Evolutionary conservation across 2,888 invertebrate species (phyloP).

Genomic region (Phlogophora meticulosa): DNA sequence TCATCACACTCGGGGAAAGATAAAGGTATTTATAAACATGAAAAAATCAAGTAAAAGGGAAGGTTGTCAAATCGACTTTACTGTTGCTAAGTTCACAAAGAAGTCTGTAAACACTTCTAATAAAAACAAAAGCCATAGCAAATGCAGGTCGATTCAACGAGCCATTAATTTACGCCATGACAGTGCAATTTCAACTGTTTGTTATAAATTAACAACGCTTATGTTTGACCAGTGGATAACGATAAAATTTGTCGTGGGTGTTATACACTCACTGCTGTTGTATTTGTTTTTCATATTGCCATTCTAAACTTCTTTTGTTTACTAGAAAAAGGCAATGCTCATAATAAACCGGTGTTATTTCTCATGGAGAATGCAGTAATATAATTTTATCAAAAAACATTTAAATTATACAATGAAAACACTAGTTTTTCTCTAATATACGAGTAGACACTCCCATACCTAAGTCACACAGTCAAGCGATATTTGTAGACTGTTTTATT

Average conservation of each 20-base stretch:
- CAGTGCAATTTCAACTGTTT: constrained; percentile 82
- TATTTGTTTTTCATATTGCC: constrained; percentile 28
- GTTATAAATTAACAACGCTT: constrained; percentile 77
- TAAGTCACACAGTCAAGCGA: too few relatives aligned
- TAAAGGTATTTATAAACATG: too few relatives aligned
- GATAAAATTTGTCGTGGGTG: constrained; percentile 45
- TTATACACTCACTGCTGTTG: not conserved
- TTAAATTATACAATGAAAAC: too few relatives aligned
- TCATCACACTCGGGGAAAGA: too few relatives aligned
- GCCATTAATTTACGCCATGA: constrained; percentile 82
- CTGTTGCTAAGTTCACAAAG: constrained; percentile 9
- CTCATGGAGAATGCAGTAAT: too few relatives aligned
- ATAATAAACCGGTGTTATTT: too few relatives aligned
- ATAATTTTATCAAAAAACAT: too few relatives aligned
- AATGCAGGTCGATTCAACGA: constrained; percentile 72
- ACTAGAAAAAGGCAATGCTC: too few relatives aligned
- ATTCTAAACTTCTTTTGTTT: not conserved
- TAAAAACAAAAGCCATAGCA: constrained; percentile 35
- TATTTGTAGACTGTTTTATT: too few relatives aligned
- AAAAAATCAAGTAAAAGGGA: too few relatives aligned
- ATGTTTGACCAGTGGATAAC: constrained; percentile 72
- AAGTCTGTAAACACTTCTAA: constrained; percentile 21
- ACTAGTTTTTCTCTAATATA: too few relatives aligned
- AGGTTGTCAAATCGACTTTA: not conserved
- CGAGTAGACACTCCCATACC: too few relatives aligned